Evolutionary conservation across 2,797 vertebrate species (phyloP).

Genomic region (Gadopsis marmoratus): DNA sequence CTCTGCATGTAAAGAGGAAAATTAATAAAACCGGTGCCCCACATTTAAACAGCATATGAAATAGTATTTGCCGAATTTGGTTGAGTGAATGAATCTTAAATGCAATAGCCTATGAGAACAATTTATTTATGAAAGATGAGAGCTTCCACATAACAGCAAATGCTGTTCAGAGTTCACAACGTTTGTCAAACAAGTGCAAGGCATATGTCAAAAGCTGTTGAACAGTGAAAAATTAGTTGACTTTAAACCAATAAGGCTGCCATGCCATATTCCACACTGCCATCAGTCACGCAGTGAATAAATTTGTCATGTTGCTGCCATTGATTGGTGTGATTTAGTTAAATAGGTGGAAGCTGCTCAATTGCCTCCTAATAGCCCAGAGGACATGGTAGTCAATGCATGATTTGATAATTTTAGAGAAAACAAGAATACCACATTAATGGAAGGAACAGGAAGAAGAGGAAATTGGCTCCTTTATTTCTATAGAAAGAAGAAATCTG

Average conservation of each 20-base stretch:
- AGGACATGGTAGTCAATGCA: constrained; percentile 27
- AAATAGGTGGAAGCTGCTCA: constrained; percentile 40
- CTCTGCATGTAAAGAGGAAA: not conserved
- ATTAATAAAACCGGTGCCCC: not conserved
- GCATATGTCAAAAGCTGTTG: constrained; percentile 36
- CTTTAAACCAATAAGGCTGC: constrained; percentile 48
- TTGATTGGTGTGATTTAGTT: constrained; percentile 51
- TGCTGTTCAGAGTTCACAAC: constrained; percentile 18
- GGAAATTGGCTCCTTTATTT: constrained; percentile 4
- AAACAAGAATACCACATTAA: constrained; percentile 8
- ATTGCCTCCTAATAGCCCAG: constrained; percentile 39
- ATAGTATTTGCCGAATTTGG: constrained; percentile 16
- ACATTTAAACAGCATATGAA: not conserved
- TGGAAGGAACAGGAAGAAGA: not conserved
- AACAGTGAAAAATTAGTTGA: constrained; percentile 46
- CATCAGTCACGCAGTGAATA: constrained; percentile 44
- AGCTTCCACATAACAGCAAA: not conserved
- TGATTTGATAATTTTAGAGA: constrained; percentile 4
- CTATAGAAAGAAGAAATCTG: not conserved
- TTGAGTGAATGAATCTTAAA: constrained; percentile 28
- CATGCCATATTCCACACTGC: constrained; percentile 32
- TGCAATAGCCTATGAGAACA: constrained; percentile 10
- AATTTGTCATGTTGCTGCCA: constrained; percentile 53
- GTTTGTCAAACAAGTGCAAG: constrained; percentile 39
- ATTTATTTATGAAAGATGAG: constrained; percentile 14